A percentile compares a stretch with the other conserved stretches of the same genome.
Evolutionary conservation across 2,888 invertebrate species (phyloP).

Genomic region (Alviniconcha strummeri): DNA sequence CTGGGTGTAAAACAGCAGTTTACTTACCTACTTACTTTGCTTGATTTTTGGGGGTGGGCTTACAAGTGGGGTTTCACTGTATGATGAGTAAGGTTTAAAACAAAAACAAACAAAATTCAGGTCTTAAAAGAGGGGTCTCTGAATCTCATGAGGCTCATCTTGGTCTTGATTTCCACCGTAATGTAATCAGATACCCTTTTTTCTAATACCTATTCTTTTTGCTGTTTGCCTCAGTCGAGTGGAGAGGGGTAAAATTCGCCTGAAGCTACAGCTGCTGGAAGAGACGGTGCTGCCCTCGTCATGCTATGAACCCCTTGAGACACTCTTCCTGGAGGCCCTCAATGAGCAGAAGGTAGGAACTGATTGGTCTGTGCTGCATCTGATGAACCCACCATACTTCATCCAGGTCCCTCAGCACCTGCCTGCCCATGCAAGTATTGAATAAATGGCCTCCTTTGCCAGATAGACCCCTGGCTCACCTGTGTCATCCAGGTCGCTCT

Average conservation of each 20-base stretch:
- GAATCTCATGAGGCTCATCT: no score
- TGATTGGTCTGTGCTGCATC: no score
- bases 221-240: constrained; percentile 39
- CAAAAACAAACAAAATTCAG: no score
- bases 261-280: constrained; percentile 52
- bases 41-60: no score
- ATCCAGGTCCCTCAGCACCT: constrained; percentile 51
- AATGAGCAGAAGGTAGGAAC: constrained; percentile 37
- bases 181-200: no score
- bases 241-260: constrained; percentile 52
- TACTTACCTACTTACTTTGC: no score
- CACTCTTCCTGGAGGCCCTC: constrained; percentile 52
- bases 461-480: constrained; percentile 52
- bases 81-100: no score
- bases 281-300: constrained; percentile 56
- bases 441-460: constrained; percentile 50
- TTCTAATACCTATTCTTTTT: no score
- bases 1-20: no score
- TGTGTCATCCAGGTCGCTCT: constrained; percentile 52
- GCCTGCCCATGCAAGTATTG: constrained; percentile 48
- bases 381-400: not conserved
- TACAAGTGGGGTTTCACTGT: no score
- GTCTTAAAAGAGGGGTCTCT: no score
- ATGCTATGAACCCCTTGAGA: constrained; percentile 53
- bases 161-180: no score